phyloP scores from a whole-genome alignment of 2,797 vertebrate species.

The Loris lydekkerianus region DNA sequence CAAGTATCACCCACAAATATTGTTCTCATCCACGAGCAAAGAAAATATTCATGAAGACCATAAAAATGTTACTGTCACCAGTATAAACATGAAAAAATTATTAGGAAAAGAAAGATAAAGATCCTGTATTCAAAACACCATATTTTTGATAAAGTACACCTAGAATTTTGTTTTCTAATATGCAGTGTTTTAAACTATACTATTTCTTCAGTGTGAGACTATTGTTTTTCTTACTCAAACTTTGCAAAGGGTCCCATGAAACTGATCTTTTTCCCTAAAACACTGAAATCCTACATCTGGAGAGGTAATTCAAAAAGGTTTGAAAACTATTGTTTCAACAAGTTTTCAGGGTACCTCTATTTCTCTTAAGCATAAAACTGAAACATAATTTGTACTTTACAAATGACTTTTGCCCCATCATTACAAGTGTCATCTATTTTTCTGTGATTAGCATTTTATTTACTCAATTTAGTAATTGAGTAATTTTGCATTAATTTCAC shows the following conservation, averaged over 20 bases:
- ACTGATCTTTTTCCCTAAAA: not conserved
- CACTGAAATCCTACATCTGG: not conserved
- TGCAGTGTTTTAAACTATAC: not conserved
- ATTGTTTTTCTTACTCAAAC: not conserved
- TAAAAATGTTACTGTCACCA: not conserved
- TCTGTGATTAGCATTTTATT: not conserved
- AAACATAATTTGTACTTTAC: not conserved
- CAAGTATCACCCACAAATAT: not conserved
- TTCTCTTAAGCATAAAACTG: not conserved
- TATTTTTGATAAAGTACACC: not conserved
- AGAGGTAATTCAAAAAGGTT: not conserved
- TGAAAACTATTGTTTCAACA: not conserved
- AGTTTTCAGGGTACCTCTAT: not conserved
- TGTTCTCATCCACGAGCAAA: constrained; percentile 24
- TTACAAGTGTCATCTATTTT: not conserved
- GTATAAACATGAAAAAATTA: not conserved
- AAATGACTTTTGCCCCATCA: not conserved
- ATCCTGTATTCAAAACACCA: not conserved
- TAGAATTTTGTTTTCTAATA: not conserved
- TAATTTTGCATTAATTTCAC: not conserved
- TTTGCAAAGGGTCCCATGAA: not conserved
- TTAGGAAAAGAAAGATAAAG: constrained; percentile 1
- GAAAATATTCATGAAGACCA: not conserved
- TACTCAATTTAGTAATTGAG: not conserved
- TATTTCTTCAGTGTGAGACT: not conserved